Conservation (phyloP, 2,888 invertebrate species). For the Dilophus febrilis region DNA sequence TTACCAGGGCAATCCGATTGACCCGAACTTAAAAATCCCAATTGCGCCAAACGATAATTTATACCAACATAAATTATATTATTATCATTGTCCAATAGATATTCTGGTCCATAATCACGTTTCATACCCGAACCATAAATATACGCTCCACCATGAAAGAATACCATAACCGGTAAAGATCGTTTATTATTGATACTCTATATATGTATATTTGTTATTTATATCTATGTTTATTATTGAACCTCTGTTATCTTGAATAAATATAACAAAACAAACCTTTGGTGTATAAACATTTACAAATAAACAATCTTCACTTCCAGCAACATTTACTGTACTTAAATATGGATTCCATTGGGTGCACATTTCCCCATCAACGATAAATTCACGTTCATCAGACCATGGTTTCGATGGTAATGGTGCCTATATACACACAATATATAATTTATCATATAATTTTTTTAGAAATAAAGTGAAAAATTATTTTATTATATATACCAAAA, state of each 20-base stretch:
- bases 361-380: constrained; percentile 43
- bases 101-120: constrained; percentile 50
- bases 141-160: constrained; percentile 49
- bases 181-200: too few relatives aligned
- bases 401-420: constrained; percentile 41
- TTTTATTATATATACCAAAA: too few relatives aligned
- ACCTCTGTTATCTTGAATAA: too few relatives aligned
- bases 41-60: constrained; percentile 46
- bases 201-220: too few relatives aligned
- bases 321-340: constrained; percentile 40
- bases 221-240: too few relatives aligned
- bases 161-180: constrained; percentile 58
- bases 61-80: constrained; percentile 51
- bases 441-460: too few relatives aligned
- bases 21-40: constrained; percentile 49
- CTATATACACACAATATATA: constrained; percentile 22
- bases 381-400: constrained; percentile 47
- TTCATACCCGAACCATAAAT: constrained; percentile 47
- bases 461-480: too few relatives aligned
- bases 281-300: constrained; percentile 55
- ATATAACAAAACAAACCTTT: constrained; percentile 24
- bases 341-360: constrained; percentile 67
- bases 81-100: constrained; percentile 36
- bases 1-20: constrained; percentile 47
- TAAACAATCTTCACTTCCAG: constrained; percentile 67